A percentile compares a stretch with the other conserved stretches of the same genome.
phyloP scores from a whole-genome alignment of 1,140 invertebrate species.

The Eueides isabella region DNA sequence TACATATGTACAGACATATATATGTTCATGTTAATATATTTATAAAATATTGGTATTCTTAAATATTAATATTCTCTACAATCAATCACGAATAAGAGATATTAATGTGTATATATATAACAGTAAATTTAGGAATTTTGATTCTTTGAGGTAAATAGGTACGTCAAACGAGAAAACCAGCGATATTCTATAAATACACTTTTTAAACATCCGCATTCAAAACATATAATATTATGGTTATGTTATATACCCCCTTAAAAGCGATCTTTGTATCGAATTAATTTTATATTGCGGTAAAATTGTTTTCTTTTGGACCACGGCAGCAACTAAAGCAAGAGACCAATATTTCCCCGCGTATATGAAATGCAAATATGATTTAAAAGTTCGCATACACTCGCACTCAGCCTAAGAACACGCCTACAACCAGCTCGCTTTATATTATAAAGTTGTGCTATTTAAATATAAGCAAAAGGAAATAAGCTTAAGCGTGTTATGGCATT shows the following conservation, averaged over 20 bases:
- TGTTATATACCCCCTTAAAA: background rate
- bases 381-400: conserved; percentile 78
- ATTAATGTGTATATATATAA: too few relatives aligned
- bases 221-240: background rate
- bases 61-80: too few relatives aligned
- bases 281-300: background rate
- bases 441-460: conserved; percentile 46
- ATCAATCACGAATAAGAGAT: too few relatives aligned
- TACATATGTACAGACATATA: background rate
- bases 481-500: conserved; percentile 44
- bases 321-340: conserved; percentile 39
- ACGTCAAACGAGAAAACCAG: background rate
- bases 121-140: too few relatives aligned
- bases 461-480: conserved; percentile 45
- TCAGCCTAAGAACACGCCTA: conserved; percentile 67
- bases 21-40: too few relatives aligned
- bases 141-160: too few relatives aligned
- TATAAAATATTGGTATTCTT: too few relatives aligned
- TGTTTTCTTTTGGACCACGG: conserved; percentile 17
- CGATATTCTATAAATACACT: too few relatives aligned
- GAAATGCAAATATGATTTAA: conserved; percentile 81
- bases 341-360: conserved; percentile 74
- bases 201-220: background rate
- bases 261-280: background rate
- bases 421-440: conserved; percentile 47